Conservation (phyloP, 2,888 invertebrate genomes). For the Ferdinandea cuprea region DNA sequence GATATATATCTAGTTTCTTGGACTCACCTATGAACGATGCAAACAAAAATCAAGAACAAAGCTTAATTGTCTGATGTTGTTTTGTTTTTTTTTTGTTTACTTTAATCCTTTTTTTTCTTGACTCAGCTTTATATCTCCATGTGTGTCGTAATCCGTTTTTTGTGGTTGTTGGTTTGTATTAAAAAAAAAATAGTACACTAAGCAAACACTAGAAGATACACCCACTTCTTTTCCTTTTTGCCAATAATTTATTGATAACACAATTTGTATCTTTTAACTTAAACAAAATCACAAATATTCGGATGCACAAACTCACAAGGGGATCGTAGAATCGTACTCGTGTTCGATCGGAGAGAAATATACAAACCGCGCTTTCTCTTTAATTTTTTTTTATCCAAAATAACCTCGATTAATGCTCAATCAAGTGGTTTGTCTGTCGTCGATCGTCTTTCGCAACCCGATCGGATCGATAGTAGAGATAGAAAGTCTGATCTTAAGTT, state of each 20-base stretch:
- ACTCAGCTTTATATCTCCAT: constrained; percentile 48
- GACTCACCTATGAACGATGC: constrained; percentile 63
- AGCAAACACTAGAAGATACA: constrained; percentile 25
- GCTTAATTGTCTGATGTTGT: constrained; percentile 28
- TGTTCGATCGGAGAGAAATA: neutral
- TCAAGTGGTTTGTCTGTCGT: constrained; percentile 35
- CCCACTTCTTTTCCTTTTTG: constrained; percentile 39
- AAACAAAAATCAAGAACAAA: constrained; percentile 44
- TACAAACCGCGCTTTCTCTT: constrained; percentile 63
- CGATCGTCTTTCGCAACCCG: constrained; percentile 58
- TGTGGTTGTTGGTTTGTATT: constrained; percentile 10
- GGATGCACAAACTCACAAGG: constrained; percentile 15
- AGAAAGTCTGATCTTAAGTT: constrained; percentile 57
- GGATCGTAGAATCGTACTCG: constrained; percentile 28
- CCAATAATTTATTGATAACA: too few relatives aligned
- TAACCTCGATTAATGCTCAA: constrained; percentile 43
- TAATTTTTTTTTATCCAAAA: constrained; percentile 27
- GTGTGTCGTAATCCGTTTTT: constrained; percentile 47
- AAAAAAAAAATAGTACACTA: constrained; percentile 13
- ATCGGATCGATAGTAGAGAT: constrained; percentile 21
- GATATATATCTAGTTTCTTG: neutral
- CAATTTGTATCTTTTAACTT: constrained; percentile 31
- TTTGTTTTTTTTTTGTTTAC: neutral
- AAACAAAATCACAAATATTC: neutral
- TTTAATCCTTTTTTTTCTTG: constrained; percentile 66